phyloP scores from a whole-genome alignment of 2,113 vertebrate species.

The Cyrtonyx montezumae region DNA sequence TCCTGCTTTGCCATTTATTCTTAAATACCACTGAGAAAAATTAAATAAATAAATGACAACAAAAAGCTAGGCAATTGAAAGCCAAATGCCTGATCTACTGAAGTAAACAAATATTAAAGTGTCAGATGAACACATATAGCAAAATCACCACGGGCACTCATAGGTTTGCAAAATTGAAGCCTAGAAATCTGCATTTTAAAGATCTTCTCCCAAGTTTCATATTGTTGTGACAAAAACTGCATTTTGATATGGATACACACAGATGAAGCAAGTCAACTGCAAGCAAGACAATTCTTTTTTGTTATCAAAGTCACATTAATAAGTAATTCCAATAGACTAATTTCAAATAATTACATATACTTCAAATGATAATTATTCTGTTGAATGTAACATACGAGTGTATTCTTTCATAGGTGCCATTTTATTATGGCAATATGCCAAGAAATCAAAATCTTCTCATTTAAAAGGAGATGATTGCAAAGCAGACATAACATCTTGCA shows the following conservation, averaged over 20 bases:
- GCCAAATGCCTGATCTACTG: not conserved
- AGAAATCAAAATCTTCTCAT: not conserved
- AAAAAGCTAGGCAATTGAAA: not conserved
- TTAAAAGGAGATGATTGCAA: not conserved
- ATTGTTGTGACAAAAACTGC: not conserved
- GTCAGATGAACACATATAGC: not conserved
- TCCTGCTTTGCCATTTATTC: not conserved
- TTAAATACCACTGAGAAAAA: not conserved
- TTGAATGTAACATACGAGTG: not conserved
- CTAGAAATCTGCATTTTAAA: not conserved
- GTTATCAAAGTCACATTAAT: not conserved
- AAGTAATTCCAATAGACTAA: not conserved
- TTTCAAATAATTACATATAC: not conserved
- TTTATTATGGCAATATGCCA: not conserved
- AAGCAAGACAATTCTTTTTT: not conserved
- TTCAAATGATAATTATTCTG: not conserved
- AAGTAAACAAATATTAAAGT: not conserved
- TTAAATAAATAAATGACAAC: not conserved
- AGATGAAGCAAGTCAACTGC: not conserved
- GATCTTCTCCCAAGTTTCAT: not conserved
- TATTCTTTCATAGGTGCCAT: not conserved
- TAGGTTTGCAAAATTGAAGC: not conserved
- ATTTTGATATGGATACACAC: not conserved
- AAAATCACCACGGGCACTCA: not conserved
- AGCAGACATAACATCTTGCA: not conserved